These are phyloP conservation scores for Myrmecophaga tridactyla DNA, from an alignment of 2,113 vertebrate species.

Conservation along the genomic window DNA sequence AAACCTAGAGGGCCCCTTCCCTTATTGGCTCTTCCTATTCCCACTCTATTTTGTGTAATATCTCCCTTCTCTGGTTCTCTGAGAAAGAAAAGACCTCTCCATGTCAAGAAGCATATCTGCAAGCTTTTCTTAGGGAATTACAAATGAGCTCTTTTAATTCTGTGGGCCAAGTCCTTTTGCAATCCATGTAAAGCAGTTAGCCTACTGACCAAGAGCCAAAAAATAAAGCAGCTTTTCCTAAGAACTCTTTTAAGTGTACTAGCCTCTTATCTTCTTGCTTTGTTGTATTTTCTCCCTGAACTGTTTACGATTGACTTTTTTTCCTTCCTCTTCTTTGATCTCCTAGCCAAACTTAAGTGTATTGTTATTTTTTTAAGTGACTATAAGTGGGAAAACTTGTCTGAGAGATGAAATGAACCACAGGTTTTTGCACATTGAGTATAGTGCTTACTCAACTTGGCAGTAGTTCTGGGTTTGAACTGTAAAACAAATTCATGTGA, in stretches of 20 bases:
- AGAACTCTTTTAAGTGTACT: neutral
- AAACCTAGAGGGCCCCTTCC: neutral
- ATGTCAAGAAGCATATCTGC: neutral
- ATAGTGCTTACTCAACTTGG: neutral
- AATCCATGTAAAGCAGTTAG: neutral
- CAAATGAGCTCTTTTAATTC: neutral
- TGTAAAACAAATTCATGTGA: neutral
- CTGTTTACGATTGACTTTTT: neutral
- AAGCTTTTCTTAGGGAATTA: neutral
- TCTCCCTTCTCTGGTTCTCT: neutral
- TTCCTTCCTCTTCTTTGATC: neutral
- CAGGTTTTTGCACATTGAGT: accelerated
- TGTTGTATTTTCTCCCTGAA: neutral
- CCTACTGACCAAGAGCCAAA: neutral
- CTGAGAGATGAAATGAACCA: neutral
- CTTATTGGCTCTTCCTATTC: neutral
- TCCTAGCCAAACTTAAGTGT: neutral
- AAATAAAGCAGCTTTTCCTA: neutral
- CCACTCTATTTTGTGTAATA: neutral
- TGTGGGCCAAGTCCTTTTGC: neutral
- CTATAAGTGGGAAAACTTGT: neutral
- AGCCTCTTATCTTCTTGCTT: neutral
- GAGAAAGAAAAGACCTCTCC: neutral
- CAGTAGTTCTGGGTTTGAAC: neutral
- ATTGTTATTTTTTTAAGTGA: neutral